These are phyloP conservation scores for Drosophila biarmipes DNA, from an alignment of 1,140 invertebrate species.

Conservation along the genomic window DNA sequence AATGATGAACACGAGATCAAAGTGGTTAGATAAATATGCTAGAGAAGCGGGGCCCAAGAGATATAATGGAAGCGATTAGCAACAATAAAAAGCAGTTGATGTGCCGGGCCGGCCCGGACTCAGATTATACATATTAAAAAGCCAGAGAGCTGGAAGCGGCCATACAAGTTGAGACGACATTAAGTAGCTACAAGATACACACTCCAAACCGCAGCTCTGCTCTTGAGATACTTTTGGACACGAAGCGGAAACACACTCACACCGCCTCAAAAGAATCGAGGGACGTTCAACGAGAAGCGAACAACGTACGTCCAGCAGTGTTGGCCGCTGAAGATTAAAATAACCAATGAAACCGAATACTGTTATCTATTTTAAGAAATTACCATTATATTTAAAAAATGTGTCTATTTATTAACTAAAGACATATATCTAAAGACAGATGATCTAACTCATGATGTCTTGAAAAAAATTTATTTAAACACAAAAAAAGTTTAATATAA, in stretches of 20 bases:
- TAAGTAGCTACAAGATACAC: conserved; percentile 67
- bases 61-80: conserved; percentile 82
- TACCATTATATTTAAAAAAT: too few relatives aligned
- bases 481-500: too few relatives aligned
- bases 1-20: conserved; percentile 69
- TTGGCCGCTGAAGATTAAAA: background rate
- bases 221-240: conserved; percentile 81
- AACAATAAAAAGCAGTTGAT: conserved; percentile 70
- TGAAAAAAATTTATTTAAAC: too few relatives aligned
- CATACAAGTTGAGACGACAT: conserved; percentile 63
- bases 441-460: too few relatives aligned
- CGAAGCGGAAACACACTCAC: conserved; percentile 71
- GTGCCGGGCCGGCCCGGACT: conserved; percentile 25
- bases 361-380: too few relatives aligned
- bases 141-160: conserved; percentile 31
- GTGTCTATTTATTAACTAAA: too few relatives aligned
- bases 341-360: too few relatives aligned
- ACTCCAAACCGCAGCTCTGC: conserved; percentile 65
- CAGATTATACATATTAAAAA: conserved; percentile 53
- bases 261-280: conserved; percentile 48
- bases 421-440: too few relatives aligned
- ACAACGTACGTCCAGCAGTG: conserved; percentile 16
- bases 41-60: conserved; percentile 49
- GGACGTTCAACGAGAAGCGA: conserved; percentile 40
- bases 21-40: conserved; percentile 58